Evolutionary conservation across 2,797 vertebrate genomes (phyloP), one percentile per base, ranked within the genome.

Genomic region (Galagoides demidoff): DNA sequence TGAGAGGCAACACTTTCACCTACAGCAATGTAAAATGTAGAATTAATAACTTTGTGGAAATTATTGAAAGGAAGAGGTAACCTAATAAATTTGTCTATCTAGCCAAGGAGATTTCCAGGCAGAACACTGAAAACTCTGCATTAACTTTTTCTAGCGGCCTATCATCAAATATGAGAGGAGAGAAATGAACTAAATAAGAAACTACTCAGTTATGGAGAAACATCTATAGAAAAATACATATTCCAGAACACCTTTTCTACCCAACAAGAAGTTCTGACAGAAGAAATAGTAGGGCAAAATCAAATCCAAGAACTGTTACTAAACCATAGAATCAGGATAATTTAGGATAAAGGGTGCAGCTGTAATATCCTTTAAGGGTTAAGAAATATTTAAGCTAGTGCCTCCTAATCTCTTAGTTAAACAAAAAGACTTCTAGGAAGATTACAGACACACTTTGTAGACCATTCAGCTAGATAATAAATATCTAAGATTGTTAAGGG

Each of bases 351-450:
- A 71, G 13, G 11, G 13, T 71, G 4, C 49, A 83, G 13, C 22
- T 90, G 22, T 78, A 55, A 74, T 34, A 66, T 52, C 3, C 7
- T 87, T 77, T 83, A 83, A 59, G 27, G 31, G 23, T 39, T 85
- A 14, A n/a, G 37, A 90, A 95, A 86, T 55, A 82, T 10, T 89
- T 86, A 87, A 39, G 45, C 31, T n/a, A 59, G 66, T 81, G 29
- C 27, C 25, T 70, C 64, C 81, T 4, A 66, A 83, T 16, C 45
- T 86, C 61, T 87, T 57, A 83, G 9, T 7, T 52, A 71, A 34
- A 55, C 45, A 66, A 39, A 79, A 94, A 73, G 39, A 85, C 57
- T 89, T 85, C 9, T 43, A 85, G 92, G 85, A 92, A 68, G 85
- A n/a, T 20, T 55, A 61, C 0, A 1, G 66, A 27, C 34, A 59